These are phyloP conservation scores for Euspilapteryx auroguttella DNA, from an alignment of 2,888 invertebrate species.

Conservation along the genomic window DNA sequence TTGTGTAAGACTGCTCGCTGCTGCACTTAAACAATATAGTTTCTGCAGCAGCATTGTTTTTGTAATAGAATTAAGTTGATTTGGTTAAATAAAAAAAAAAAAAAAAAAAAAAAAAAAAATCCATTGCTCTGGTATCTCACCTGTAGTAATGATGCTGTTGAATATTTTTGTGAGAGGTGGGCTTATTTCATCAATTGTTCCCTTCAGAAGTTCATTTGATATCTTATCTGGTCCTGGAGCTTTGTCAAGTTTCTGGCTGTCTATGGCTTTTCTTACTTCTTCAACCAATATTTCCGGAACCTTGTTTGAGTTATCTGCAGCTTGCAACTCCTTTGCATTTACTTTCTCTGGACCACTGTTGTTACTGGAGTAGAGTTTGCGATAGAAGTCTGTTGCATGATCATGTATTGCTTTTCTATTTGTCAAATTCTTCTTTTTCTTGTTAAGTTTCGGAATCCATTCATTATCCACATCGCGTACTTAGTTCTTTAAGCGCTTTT, in stretches of 20 bases:
- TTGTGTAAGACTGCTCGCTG: no score
- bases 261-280: constrained; percentile 1
- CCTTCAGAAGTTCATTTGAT: constrained; percentile 7
- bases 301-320: not conserved
- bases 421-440: not conserved
- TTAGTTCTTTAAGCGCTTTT: constrained; percentile 2
- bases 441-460: constrained; percentile 3
- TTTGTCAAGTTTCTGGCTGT: no score
- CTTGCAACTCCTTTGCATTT: not conserved
- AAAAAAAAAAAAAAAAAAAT: no score
- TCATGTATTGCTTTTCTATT: not conserved
- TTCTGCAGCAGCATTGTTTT: no score
- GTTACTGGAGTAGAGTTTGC: not conserved
- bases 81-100: no score
- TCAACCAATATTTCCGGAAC: not conserved
- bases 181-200: constrained; percentile 2
- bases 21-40: no score
- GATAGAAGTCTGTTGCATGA: constrained; percentile 1
- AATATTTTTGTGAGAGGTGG: constrained; percentile 6
- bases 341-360: not conserved
- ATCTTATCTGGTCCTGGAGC: constrained; percentile 7
- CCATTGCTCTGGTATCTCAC: no score
- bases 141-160: no score
- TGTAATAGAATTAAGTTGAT: no score
- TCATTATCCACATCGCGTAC: not conserved